Evolutionary conservation across 2,113 vertebrate genomes (phyloP).

Genomic region (Rhipidura dahli): DNA sequence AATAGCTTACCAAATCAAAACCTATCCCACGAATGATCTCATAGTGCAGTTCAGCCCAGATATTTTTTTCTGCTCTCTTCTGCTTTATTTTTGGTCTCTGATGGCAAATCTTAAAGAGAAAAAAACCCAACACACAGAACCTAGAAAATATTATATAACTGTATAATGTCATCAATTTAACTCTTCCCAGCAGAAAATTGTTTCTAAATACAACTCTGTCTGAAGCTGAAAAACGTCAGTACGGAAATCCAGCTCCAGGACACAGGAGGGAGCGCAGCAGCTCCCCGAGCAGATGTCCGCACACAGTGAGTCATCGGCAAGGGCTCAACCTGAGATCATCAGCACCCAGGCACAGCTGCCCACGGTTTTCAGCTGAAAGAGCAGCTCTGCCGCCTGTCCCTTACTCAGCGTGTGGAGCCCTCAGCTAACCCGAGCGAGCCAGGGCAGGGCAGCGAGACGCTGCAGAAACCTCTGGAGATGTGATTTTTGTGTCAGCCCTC

Average conservation of each 20-base stretch:
- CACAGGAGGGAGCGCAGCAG: neutral
- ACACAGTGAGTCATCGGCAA: neutral
- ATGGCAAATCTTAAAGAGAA: neutral
- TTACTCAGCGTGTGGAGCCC: accelerated
- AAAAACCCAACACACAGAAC: neutral
- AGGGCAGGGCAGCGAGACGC: no score
- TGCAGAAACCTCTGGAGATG: neutral
- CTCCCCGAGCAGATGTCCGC: neutral
- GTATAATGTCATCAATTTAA: neutral
- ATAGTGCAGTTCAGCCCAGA: neutral
- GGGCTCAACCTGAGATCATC: neutral
- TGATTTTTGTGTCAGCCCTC: neutral
- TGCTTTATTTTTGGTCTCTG: constrained; percentile 2
- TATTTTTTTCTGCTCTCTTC: neutral
- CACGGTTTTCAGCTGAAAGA: neutral
- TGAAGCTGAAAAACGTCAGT: neutral
- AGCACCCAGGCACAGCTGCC: neutral
- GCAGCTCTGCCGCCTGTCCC: neutral
- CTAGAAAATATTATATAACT: neutral
- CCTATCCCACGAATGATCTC: neutral
- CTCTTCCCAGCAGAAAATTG: neutral
- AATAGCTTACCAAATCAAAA: neutral
- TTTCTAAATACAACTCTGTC: neutral
- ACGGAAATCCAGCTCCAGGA: neutral
- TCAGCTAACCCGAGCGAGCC: neutral